Conservation (phyloP, 1,140 invertebrate genomes). For the Dreissena rostriformis region DNA sequence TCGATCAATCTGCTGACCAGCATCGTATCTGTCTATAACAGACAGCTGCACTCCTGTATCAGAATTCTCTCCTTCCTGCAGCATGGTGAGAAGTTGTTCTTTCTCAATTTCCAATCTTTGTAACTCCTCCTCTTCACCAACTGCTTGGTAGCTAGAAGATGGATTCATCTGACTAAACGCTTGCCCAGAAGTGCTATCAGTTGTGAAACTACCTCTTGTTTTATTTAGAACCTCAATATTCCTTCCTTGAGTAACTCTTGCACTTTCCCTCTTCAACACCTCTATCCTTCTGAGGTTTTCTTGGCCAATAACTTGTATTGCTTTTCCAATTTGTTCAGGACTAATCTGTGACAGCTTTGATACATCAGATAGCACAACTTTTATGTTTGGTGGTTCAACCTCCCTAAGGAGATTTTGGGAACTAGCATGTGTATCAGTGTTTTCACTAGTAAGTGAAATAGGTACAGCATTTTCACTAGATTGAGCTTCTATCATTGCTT, state of each 20-base stretch:
- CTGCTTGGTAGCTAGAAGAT: background rate
- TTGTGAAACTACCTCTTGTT: slow-evolving; percentile 4
- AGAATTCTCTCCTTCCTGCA: background rate
- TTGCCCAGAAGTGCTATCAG: background rate
- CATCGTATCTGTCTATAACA: background rate
- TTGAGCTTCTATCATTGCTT: too few relatives aligned
- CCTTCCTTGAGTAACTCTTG: slow-evolving; percentile 16
- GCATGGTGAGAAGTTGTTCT: slow-evolving; percentile 30
- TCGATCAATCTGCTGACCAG: slow-evolving; percentile 19
- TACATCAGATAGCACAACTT: too few relatives aligned
- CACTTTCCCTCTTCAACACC: slow-evolving; percentile 39
- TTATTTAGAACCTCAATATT: slow-evolving; percentile 48
- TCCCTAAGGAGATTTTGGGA: too few relatives aligned
- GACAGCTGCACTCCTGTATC: background rate
- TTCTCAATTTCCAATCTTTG: slow-evolving; percentile 46
- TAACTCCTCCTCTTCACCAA: slow-evolving; percentile 38
- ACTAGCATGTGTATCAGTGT: background rate
- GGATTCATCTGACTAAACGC: too few relatives aligned
- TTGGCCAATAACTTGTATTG: slow-evolving; percentile 57
- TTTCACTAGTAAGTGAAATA: background rate
- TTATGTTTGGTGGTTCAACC: too few relatives aligned
- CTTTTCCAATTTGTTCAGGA: slow-evolving; percentile 49
- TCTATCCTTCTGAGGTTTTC: slow-evolving; percentile 50
- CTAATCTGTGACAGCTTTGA: slow-evolving; percentile 36
- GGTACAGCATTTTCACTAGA: too few relatives aligned